Evolutionary conservation across 2,113 vertebrate species (phyloP).

Genomic region (Butastur rufipennis): DNA sequence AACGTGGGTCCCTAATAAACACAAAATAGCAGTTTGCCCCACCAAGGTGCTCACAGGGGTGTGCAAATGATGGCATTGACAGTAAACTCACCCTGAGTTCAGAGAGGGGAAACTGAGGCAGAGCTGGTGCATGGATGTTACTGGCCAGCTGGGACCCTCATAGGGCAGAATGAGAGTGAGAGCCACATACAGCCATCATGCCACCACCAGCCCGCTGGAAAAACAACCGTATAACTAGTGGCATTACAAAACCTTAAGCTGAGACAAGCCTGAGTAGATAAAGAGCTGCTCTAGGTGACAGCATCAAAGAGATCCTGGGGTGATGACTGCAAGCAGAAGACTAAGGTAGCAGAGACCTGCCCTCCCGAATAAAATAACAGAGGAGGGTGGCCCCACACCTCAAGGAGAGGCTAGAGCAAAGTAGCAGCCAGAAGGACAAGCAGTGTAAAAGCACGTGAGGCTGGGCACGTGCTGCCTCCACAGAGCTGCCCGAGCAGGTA

Average conservation of each 20-base stretch:
- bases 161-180: neutral
- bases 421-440: neutral
- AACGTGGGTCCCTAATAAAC: neutral
- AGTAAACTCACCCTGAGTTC: neutral
- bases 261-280: neutral
- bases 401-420: neutral
- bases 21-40: neutral
- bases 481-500: neutral
- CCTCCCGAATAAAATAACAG: neutral
- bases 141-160: neutral
- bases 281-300: neutral
- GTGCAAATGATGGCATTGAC: neutral
- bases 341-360: neutral
- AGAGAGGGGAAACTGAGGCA: neutral
- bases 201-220: neutral
- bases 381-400: neutral
- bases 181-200: neutral
- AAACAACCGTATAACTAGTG: neutral
- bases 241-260: neutral
- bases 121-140: too few species aligned
- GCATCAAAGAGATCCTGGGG: neutral
- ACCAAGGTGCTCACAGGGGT: neutral
- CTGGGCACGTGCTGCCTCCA: neutral
- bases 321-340: neutral
- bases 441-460: fast-evolving